Evolutionary conservation across 2,113 vertebrate species (phyloP).

Genomic region (Propithecus coquereli): DNA sequence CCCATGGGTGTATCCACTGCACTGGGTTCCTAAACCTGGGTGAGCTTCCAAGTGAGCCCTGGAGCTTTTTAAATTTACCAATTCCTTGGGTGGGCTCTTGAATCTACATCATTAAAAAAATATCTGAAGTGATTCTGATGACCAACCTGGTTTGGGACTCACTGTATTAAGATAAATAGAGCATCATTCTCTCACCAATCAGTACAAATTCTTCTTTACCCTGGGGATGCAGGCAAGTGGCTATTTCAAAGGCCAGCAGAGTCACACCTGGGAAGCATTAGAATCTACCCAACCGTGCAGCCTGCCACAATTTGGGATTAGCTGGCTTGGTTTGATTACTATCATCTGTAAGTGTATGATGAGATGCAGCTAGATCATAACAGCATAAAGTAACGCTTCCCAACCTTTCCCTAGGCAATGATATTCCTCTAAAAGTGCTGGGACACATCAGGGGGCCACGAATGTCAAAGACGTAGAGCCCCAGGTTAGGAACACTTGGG

Average conservation of each 20-base stretch:
- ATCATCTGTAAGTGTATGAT: neutral
- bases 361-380: neutral
- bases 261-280: constrained; percentile 36
- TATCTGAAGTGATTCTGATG: constrained; percentile 3
- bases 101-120: constrained; percentile 6
- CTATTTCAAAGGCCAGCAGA: neutral
- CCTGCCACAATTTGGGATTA: neutral
- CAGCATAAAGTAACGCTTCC: neutral
- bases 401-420: neutral
- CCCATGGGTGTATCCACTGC: no score
- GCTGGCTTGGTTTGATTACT: neutral
- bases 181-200: neutral
- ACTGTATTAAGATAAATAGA: neutral
- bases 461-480: neutral
- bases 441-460: neutral
- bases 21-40: neutral
- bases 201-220: neutral
- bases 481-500: neutral
- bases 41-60: neutral
- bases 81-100: neutral
- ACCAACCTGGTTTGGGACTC: neutral
- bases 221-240: neutral
- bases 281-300: neutral
- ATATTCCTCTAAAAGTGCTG: neutral
- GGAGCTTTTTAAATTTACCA: neutral